These are phyloP conservation scores for Ctenochaetus hawaiiensis DNA, from an alignment of 2,797 vertebrate species.

Conservation along the genomic window DNA sequence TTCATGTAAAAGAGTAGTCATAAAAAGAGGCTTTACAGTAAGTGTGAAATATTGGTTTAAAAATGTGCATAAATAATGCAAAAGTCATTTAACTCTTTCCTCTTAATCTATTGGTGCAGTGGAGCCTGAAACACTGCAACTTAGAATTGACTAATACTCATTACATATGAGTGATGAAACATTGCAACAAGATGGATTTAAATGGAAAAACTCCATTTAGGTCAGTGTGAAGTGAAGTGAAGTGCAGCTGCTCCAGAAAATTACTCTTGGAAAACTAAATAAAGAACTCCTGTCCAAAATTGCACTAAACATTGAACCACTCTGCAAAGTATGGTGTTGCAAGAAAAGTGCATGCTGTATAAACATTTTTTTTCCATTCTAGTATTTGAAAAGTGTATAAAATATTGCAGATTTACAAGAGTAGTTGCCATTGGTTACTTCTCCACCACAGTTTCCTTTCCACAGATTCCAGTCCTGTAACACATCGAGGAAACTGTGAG, in stretches of 20 bases:
- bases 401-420: neutral
- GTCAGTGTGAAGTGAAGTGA: constrained; percentile 4
- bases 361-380: neutral
- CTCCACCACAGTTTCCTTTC: constrained; percentile 7
- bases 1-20: neutral
- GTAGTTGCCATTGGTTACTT: neutral
- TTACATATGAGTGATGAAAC: neutral
- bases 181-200: neutral
- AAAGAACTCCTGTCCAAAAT: neutral
- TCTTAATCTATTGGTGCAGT: neutral
- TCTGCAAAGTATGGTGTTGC: neutral
- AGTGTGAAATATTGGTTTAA: constrained; percentile 4
- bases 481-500: constrained; percentile 50
- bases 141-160: neutral
- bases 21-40: neutral
- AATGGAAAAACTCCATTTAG: constrained; percentile 17
- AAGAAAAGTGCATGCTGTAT: neutral
- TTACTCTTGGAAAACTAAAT: constrained; percentile 14
- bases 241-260: constrained; percentile 3
- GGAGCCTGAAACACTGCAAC: neutral
- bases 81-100: neutral
- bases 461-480: constrained; percentile 41
- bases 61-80: constrained; percentile 3
- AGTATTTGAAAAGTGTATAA: neutral
- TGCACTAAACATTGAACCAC: neutral